Evolutionary conservation across 2,113 vertebrate genomes (phyloP).

Genomic region (Brachypodius melanocephalos): DNA sequence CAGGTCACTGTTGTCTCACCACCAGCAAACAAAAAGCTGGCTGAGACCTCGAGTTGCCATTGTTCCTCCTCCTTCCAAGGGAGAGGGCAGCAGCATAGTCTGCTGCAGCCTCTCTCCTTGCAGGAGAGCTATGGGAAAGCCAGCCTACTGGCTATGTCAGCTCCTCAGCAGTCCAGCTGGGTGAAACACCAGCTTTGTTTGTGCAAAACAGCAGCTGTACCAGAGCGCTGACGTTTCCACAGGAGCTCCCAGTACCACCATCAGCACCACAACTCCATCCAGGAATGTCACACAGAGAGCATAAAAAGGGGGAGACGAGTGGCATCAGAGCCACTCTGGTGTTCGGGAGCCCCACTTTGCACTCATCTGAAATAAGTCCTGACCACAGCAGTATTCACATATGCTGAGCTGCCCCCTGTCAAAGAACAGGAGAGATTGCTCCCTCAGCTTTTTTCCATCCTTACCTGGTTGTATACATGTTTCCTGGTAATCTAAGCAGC

Average conservation of each 20-base stretch:
- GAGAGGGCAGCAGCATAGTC: neutral
- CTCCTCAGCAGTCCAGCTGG: neutral
- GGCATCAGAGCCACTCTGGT: neutral
- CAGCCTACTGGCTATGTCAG: neutral
- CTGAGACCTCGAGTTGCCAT: neutral
- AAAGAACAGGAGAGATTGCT: neutral
- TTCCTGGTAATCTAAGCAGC: conserved; percentile 81
- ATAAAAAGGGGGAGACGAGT: neutral
- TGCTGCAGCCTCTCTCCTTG: neutral
- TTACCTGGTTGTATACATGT: conserved; percentile 77
- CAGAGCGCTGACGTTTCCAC: neutral
- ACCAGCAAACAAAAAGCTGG: neutral
- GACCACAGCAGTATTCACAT: neutral
- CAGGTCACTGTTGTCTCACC: neutral
- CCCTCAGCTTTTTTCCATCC: neutral
- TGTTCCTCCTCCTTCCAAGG: neutral
- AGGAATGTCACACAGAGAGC: neutral
- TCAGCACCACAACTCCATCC: neutral
- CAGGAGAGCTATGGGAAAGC: neutral
- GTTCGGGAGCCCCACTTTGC: neutral
- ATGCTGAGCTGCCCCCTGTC: rapidly evolving
- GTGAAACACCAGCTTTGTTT: neutral
- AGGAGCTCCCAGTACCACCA: neutral
- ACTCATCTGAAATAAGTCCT: neutral
- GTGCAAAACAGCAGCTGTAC: neutral